Evolutionary conservation across 2,797 vertebrate genomes (phyloP).

Genomic region (Poecilia wingei): DNA sequence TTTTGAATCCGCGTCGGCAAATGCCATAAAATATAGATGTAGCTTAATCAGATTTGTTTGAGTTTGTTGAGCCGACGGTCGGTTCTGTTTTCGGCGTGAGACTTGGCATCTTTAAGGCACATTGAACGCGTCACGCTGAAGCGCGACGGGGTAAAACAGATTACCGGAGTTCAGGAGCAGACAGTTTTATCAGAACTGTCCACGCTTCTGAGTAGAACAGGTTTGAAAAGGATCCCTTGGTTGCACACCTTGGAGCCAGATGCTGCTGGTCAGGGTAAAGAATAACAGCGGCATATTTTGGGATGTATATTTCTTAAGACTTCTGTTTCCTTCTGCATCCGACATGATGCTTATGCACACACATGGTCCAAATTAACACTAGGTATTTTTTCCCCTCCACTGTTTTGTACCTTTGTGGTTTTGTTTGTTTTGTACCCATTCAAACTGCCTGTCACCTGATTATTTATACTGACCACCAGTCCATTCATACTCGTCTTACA

Average conservation of each 20-base stretch:
- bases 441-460: background rate
- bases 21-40: conserved; percentile 46
- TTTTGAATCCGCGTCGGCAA: conserved; percentile 32
- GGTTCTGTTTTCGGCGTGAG: conserved; percentile 35
- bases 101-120: background rate
- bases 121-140: background rate
- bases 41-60: conserved; percentile 36
- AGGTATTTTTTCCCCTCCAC: background rate
- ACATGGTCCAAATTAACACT: background rate
- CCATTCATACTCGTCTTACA: background rate
- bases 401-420: background rate
- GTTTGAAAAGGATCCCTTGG: background rate
- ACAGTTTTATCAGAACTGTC: background rate
- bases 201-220: background rate
- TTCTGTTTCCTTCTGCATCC: conserved; percentile 3
- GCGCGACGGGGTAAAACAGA: too few relatives aligned
- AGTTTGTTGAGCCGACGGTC: conserved; percentile 56
- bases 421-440: background rate
- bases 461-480: background rate
- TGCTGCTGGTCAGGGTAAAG: background rate
- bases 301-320: background rate
- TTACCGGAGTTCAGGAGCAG: background rate
- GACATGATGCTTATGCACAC: conserved; percentile 17
- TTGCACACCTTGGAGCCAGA: background rate
- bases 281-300: background rate